Evolutionary conservation across 2,888 invertebrate species (phyloP), one percentile per base, ranked within the genome.

Genomic region (Drosophila lutescens): DNA sequence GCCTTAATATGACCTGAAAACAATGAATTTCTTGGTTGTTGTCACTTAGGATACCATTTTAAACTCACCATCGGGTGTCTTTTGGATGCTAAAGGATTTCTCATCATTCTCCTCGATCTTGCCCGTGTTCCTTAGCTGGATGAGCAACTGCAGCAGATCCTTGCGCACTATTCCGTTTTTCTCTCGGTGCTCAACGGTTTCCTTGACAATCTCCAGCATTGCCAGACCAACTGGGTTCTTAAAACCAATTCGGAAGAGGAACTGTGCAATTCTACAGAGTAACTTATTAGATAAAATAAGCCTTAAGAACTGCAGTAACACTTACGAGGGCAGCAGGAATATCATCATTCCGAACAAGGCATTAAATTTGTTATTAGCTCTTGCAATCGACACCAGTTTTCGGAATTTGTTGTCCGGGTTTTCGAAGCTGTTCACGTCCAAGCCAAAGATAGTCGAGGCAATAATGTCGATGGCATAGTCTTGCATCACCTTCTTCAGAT

Each of bases 141-240:
- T 92, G 54, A 93, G 76, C 43, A 93, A 76, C 65, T 93, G 92
- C 77, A 93, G 81, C 67, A 93, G 87, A 74, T 93, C 93, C 61
- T 91, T 91, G 26, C 93, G 90, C 10, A 87, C 81, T 38, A 92
- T 85, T 36, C 92, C 91, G 41, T 91, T 90, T 20, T 88, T 76
- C 65, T 93, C 92, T 6, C 93, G 90, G 55, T 90, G 83, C n/a
- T 91, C 88, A 8, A 93, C 89, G 3, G 93, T 92, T 7, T 92
- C 88, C 20, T 90, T 90, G 0, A 93, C 91, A 13, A 93, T 84
- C 12, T 84, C 81, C 34, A 89, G 72, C 85, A 93, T 92, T 53
- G 92, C 92, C 0, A 80, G 15, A 2, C 80, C 82, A 0, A 91
- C 73, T 3, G 80, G 60, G 32, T 86, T 81, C 34, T 74, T 43